Conservation (phyloP, 2,797 vertebrate genomes). For the Acanthiza pusilla region DNA sequence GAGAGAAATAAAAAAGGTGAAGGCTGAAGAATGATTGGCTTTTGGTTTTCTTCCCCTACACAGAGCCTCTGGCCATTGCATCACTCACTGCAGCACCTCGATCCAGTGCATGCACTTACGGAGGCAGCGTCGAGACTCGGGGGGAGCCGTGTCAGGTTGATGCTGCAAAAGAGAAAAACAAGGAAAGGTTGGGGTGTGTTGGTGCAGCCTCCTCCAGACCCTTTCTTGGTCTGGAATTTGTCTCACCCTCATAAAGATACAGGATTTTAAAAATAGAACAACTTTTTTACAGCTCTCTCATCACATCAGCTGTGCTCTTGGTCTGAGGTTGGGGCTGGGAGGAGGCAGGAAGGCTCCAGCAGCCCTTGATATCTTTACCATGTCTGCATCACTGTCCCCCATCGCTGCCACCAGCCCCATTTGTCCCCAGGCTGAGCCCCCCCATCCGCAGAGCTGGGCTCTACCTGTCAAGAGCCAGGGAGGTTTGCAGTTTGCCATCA, state of each 20-base stretch:
- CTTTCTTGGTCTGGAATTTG: neutral
- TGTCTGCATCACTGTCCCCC: accelerated
- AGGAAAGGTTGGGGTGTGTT: neutral
- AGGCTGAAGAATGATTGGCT: neutral
- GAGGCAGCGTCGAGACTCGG: neutral
- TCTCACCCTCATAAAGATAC: neutral
- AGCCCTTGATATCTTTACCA: neutral
- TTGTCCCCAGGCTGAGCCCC: neutral
- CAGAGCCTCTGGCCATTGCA: neutral
- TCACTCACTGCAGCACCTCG: accelerated
- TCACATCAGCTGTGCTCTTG: accelerated
- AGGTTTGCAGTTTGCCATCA: neutral
- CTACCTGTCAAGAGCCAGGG: slow-evolving; percentile 67
- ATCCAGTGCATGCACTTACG: slow-evolving; percentile 48
- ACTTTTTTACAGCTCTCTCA: neutral
- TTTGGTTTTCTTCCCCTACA: neutral
- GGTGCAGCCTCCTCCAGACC: neutral
- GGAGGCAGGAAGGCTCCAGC: neutral
- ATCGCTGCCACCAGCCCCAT: neutral
- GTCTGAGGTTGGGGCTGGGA: neutral
- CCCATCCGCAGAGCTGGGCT: accelerated
- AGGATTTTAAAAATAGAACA: neutral
- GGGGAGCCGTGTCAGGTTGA: slow-evolving; percentile 16
- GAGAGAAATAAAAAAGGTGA: neutral
- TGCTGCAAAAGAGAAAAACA: slow-evolving; percentile 42